A percentile compares a stretch with the other conserved stretches of the same genome.
Evolutionary conservation across 2,113 vertebrate species (phyloP).

Genomic region (Bos javanicus): DNA sequence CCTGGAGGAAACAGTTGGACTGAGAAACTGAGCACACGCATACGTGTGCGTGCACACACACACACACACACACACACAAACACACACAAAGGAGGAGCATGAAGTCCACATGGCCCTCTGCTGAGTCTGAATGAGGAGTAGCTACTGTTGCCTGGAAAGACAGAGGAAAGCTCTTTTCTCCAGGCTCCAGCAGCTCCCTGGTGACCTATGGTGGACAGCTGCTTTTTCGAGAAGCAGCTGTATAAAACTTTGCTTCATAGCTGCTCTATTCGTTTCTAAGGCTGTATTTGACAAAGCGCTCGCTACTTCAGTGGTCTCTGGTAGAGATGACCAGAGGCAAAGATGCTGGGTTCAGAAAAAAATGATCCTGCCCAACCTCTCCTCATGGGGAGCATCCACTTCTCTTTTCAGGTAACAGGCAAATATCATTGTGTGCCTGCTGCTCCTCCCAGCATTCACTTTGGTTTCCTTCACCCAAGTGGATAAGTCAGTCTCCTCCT

Average conservation of each 20-base stretch:
- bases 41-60: not conserved
- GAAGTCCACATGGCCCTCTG: not conserved
- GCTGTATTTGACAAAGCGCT: slow-evolving; percentile 20
- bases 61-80: not conserved
- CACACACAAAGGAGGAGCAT: not conserved
- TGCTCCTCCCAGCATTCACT: not conserved
- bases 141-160: not conserved
- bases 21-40: fast-evolving
- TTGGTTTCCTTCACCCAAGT: not conserved
- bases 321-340: not conserved
- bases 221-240: slow-evolving; percentile 1
- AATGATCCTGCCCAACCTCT: not conserved
- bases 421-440: not conserved
- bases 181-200: slow-evolving; percentile 1
- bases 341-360: not conserved
- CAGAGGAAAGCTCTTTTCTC: slow-evolving; percentile 47
- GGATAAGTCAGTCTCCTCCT: not conserved
- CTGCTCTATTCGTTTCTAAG: not conserved
- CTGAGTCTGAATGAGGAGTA: not conserved
- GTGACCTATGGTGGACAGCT: not conserved
- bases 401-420: not conserved
- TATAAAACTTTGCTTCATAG: not conserved
- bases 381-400: not conserved
- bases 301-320: slow-evolving; percentile 36
- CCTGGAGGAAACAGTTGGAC: not conserved